These are phyloP conservation scores for Telenomus remus DNA, from an alignment of 1,140 invertebrate genomes.

Conservation along the genomic window DNA sequence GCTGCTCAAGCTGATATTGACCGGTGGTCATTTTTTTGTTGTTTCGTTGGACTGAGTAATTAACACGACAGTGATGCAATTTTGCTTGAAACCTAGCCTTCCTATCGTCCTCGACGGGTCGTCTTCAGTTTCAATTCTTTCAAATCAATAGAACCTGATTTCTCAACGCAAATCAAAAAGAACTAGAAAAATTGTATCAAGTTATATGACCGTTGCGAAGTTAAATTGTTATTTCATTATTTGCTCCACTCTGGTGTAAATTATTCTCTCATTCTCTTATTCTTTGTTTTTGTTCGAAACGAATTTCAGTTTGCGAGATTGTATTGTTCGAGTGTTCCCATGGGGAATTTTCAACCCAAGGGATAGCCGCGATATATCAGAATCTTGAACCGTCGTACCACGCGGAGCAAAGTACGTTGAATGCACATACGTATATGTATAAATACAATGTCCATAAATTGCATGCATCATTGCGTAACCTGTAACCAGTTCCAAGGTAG, in stretches of 20 bases:
- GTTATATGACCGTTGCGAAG: too few relatives aligned
- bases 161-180: too few relatives aligned
- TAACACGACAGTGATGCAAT: neutral
- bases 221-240: too few relatives aligned
- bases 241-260: too few relatives aligned
- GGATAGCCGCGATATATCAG: conserved; percentile 2
- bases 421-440: conserved; percentile 9
- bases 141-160: conserved; percentile 9
- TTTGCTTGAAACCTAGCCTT: conserved; percentile 19
- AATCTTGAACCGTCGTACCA: conserved; percentile 49
- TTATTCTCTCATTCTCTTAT: neutral
- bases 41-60: neutral
- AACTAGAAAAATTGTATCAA: too few relatives aligned
- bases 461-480: conserved; percentile 54
- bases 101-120: conserved; percentile 9
- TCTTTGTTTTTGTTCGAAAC: neutral
- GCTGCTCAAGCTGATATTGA: neutral
- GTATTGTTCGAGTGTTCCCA: neutral
- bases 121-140: conserved; percentile 41
- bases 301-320: neutral
- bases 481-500: conserved; percentile 50
- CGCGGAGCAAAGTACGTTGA: conserved; percentile 49
- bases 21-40: neutral
- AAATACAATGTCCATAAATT: conserved; percentile 41
- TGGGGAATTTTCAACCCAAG: too few relatives aligned